Percentiles rank a stretch among this genome's conserved stretches.
These are phyloP conservation scores for Mechanitis messenoides DNA, from an alignment of 2,888 invertebrate species.

Conservation along the genomic window DNA sequence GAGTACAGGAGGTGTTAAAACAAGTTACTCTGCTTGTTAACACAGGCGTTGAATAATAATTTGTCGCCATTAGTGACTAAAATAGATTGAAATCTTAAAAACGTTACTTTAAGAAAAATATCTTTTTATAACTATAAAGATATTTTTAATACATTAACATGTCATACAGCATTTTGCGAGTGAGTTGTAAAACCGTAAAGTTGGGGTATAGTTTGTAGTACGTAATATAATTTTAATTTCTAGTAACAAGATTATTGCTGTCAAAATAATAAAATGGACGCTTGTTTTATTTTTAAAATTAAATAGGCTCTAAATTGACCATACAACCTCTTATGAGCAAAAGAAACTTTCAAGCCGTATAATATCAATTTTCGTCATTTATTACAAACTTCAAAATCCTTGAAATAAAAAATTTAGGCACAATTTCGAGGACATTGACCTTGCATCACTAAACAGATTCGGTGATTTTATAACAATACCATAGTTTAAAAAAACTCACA, in stretches of 20 bases:
- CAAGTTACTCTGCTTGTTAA: conserved; percentile 23
- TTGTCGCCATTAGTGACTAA: conserved; percentile 2
- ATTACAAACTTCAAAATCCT: conserved; percentile 7
- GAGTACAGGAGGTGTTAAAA: conserved; percentile 16
- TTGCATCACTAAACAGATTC: conserved; percentile 48
- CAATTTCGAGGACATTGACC: conserved; percentile 50
- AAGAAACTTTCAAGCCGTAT: conserved; percentile 42
- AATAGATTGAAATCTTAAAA: not conserved
- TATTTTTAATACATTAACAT: too few species aligned
- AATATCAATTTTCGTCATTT: conserved; percentile 14
- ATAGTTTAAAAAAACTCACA: conserved; percentile 52
- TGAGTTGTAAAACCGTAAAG: too few species aligned
- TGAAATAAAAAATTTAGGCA: conserved; percentile 48
- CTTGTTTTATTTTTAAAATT: conserved; percentile 6
- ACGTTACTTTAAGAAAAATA: too few species aligned
- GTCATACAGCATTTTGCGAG: too few species aligned
- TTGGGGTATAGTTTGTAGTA: too few species aligned
- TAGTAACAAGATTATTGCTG: conserved; percentile 18
- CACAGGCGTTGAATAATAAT: conserved; percentile 14
- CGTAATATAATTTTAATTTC: too few species aligned
- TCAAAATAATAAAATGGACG: conserved; percentile 17
- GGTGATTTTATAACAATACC: conserved; percentile 49
- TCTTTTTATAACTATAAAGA: too few species aligned
- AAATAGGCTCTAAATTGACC: conserved; percentile 28
- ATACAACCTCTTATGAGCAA: conserved; percentile 72